Evolutionary conservation across 2,113 vertebrate genomes (phyloP), one percentile per base, ranked within the genome.

Genomic region (Thunnus thynnus): DNA sequence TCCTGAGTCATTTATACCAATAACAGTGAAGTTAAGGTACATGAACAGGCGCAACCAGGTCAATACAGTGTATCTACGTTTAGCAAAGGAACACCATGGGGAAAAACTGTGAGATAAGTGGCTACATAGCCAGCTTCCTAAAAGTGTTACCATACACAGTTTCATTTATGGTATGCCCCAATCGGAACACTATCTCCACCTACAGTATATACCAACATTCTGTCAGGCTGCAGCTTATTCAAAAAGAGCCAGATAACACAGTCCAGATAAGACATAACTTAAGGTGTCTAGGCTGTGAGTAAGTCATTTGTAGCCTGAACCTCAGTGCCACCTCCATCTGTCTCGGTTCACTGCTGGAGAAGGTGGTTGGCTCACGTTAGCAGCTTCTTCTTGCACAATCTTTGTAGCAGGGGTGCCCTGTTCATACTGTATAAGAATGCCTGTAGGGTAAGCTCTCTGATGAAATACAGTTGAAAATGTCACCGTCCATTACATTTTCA

Each of bases 391-490:
- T 36, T 32, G 27, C 44, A 30, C 67, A 57, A 61, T 51, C 20
- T 52, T 46, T 68, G 67, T 64, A 66, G 74, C 14, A 69, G 16
- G 50, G 4, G 4, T 32, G 48, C 47, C 3, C 16, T 12, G 25
- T 73, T 72, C 13, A 55, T 65, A 9, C 36, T 41, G 9, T 41
- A 9, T 30, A 68, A 20, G 8, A 56, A 56, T 16, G 46, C 32
- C 57, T 22, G 11, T 41, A 41, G 18, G 55, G 10, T 22, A 3
- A 32, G 36, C 16, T 12, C 13, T 57, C 14, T 55, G 25, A 72
- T 71, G 44, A 57, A 52, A 79, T 32, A 41, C 47, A 32, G 51
- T 13, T 62, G 58, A 51, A 76, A 76, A 76, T 82, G 54, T 75
- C 52, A 52, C 46, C 1, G 11, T 51, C 11, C 6, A 72, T 81